Conservation (phyloP, 2,888 invertebrate genomes). For the Synanthedon tipuliformis region DNA sequence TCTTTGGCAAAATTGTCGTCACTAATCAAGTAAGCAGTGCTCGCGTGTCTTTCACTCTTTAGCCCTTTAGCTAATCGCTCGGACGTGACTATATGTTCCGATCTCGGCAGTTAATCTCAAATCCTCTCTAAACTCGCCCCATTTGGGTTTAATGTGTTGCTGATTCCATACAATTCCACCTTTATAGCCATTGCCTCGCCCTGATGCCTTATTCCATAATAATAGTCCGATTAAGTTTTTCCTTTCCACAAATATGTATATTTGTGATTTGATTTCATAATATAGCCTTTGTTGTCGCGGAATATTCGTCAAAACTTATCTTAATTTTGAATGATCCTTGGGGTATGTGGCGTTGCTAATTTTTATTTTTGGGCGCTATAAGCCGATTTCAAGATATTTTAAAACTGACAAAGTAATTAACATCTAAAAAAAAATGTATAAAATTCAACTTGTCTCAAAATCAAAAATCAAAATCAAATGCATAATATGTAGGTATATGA, state of each 20-base stretch:
- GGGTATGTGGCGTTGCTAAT: too few species aligned
- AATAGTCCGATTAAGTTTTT: conserved; percentile 16
- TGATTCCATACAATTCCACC: conserved; percentile 39
- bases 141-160: conserved; percentile 34
- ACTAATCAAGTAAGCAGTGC: conserved; percentile 1
- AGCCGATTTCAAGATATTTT: too few species aligned
- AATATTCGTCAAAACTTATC: too few species aligned
- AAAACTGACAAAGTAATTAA: too few species aligned
- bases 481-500: too few species aligned
- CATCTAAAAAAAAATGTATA: too few species aligned
- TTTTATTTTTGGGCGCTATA: too few species aligned
- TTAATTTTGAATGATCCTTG: too few species aligned
- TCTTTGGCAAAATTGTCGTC: background rate
- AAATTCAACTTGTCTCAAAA: too few species aligned
- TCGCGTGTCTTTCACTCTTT: conserved; percentile 49
- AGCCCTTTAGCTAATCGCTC: conserved; percentile 44
- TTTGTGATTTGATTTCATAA: too few species aligned
- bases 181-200: background rate
- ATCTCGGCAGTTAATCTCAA: conserved; percentile 43
- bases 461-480: too few species aligned
- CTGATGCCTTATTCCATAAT: background rate
- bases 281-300: too few species aligned
- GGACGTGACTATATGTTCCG: conserved; percentile 51
- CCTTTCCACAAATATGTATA: background rate
- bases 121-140: conserved; percentile 16